A percentile compares a stretch with the other conserved stretches of the same genome.
phyloP scores from a whole-genome alignment of 2,113 vertebrate species.

The Passer domesticus region DNA sequence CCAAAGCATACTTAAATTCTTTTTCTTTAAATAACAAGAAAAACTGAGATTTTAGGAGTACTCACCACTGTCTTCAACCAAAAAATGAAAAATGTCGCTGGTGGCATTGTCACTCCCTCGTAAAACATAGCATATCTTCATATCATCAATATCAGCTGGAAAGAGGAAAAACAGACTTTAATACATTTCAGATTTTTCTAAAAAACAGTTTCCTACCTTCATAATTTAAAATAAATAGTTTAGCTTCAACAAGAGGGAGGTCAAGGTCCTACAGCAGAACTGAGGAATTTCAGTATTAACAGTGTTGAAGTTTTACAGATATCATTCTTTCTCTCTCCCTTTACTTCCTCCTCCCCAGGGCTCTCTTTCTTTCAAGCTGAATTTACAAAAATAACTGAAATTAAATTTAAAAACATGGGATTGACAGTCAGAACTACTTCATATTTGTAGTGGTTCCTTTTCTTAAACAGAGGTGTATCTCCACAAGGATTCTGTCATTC shows the following conservation, averaged over 20 bases:
- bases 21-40: neutral
- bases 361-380: neutral
- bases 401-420: neutral
- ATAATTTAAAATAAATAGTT: neutral
- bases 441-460: neutral
- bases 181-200: no score
- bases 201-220: no score
- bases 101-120: conserved; percentile 82
- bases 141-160: conserved; percentile 88
- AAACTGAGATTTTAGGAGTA: neutral
- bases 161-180: conserved; percentile 5
- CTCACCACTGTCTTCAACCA: conserved; percentile 89
- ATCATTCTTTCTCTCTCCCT: neutral
- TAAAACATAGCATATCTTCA: conserved; percentile 91
- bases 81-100: conserved; percentile 87
- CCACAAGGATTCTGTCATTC: neutral
- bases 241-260: neutral
- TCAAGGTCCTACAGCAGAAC: neutral
- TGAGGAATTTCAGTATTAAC: neutral
- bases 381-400: neutral
- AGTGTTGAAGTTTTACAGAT: neutral
- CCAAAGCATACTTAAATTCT: neutral
- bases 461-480: neutral
- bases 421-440: neutral
- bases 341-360: neutral